Conservation (phyloP, 2,797 vertebrate genomes). For the Aulostomus chinensis region DNA sequence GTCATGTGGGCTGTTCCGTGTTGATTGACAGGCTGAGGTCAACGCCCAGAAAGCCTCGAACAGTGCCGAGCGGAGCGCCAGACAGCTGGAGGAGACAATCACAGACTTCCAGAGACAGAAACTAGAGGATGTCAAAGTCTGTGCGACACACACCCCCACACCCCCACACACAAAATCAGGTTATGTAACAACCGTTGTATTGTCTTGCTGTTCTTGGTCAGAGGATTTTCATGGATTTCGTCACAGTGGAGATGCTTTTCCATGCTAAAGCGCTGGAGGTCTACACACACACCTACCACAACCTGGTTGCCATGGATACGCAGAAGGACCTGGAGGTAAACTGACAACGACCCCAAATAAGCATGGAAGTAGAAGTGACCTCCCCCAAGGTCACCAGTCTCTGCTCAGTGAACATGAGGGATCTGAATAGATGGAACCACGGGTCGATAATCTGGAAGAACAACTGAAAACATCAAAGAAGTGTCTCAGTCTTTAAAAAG, state of each 20-base stretch:
- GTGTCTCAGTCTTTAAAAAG: no score
- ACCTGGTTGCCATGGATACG: constrained; percentile 73
- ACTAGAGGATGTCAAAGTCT: constrained; percentile 81
- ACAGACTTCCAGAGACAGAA: constrained; percentile 82
- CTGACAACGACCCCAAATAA: no score
- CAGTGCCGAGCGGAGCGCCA: constrained; percentile 74
- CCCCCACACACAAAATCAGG: no score
- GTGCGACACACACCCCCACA: not conserved
- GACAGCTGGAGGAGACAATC: constrained; percentile 79
- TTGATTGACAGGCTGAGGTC: constrained; percentile 76
- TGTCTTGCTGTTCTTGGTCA: constrained; percentile 36
- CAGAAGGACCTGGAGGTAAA: constrained; percentile 84
- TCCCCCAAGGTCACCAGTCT: no score
- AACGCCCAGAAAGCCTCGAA: constrained; percentile 78
- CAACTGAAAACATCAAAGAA: no score
- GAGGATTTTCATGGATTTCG: constrained; percentile 83
- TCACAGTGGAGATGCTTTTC: constrained; percentile 86
- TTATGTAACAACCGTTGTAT: not conserved
- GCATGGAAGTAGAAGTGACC: no score
- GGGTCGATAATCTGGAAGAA: no score
- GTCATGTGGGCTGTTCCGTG: not conserved
- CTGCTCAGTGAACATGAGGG: no score
- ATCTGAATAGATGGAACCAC: no score
- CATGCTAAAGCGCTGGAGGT: constrained; percentile 86
- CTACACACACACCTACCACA: constrained; percentile 80